Conservation (phyloP, 2,888 invertebrate genomes). For the Agrotis puta region DNA sequence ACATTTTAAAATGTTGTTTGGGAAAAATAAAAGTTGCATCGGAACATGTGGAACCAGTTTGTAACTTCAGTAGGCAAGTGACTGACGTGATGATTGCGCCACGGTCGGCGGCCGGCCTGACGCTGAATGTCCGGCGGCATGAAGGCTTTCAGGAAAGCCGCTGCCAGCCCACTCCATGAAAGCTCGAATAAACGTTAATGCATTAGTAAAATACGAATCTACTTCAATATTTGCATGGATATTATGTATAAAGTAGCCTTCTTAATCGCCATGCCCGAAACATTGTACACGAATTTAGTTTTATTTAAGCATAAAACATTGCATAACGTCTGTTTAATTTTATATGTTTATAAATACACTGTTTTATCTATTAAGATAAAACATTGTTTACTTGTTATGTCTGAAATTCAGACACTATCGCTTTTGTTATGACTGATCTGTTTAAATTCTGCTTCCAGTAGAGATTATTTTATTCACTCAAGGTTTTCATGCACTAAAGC, state of each 20-base stretch:
- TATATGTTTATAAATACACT: not conserved
- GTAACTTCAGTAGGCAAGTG: constrained; percentile 20
- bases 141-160: constrained; percentile 85
- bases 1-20: constrained; percentile 1
- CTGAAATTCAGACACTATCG: not conserved
- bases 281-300: not conserved
- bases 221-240: not conserved
- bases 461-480: not conserved
- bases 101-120: constrained; percentile 44
- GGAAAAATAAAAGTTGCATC: constrained; percentile 41
- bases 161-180: not conserved
- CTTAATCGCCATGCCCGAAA: not conserved
- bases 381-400: not conserved
- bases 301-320: not conserved
- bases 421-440: not conserved
- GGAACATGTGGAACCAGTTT: constrained; percentile 11
- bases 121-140: constrained; percentile 26
- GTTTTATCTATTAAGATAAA: not conserved
- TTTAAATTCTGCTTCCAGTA: not conserved
- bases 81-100: constrained; percentile 66
- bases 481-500: not conserved
- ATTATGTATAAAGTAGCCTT: not conserved
- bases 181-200: not conserved
- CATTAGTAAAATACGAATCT: not conserved
- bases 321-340: not conserved